A percentile compares a stretch with the other conserved stretches of the same genome.
phyloP scores from a whole-genome alignment of 1,140 invertebrate species.

The Delia radicum region DNA sequence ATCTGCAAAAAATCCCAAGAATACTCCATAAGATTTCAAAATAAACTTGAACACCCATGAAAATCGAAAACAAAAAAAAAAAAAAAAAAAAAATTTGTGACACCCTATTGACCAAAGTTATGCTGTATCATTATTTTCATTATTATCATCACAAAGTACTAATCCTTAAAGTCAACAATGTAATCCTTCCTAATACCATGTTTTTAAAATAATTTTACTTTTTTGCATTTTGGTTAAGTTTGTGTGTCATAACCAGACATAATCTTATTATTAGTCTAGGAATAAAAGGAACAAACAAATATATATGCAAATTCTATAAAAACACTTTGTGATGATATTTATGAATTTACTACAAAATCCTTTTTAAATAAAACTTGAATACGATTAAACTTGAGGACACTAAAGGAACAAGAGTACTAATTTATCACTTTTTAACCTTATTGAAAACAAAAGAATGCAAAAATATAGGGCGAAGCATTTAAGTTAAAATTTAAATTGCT shows the following conservation, averaged over 20 bases:
- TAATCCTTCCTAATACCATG: not conserved
- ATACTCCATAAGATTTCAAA: too few relatives aligned
- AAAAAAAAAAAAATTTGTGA: too few relatives aligned
- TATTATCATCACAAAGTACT: not conserved
- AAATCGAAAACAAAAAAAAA: too few relatives aligned
- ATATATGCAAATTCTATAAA: not conserved
- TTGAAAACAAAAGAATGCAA: too few relatives aligned
- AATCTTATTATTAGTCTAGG: conserved; percentile 17
- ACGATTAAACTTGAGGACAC: not conserved
- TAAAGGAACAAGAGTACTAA: too few relatives aligned
- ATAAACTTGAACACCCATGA: too few relatives aligned
- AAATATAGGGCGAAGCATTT: too few relatives aligned
- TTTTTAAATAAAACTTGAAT: not conserved
- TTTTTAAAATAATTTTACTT: not conserved
- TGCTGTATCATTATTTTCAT: not conserved
- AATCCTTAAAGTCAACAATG: not conserved
- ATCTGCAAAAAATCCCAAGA: too few relatives aligned
- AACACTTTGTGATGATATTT: not conserved
- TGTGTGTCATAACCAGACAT: conserved; percentile 6
- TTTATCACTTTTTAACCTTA: too few relatives aligned
- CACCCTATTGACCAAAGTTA: too few relatives aligned
- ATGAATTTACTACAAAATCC: not conserved
- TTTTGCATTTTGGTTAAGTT: not conserved
- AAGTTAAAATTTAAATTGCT: too few relatives aligned
- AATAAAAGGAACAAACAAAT: not conserved